Evolutionary conservation across 2,113 vertebrate genomes (phyloP), one percentile per base, ranked within the genome.

Genomic region (Sebastes schlegelii): DNA sequence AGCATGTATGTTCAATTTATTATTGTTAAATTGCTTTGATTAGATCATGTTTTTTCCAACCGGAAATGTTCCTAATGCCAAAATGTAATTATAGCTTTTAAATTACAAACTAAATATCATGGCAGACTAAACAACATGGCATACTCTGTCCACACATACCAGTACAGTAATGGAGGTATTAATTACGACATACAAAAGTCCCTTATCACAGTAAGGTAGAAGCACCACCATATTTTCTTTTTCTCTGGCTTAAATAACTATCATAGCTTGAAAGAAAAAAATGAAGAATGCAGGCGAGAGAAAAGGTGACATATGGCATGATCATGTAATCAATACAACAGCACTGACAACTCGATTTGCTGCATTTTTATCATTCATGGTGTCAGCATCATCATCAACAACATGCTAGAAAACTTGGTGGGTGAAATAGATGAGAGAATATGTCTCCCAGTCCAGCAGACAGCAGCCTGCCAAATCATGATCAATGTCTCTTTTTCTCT

Each of bases 381-480:
- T 46, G 63, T 34, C 70, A 66, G 63, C 49, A 48, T 55, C 42
- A 55, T 70, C 43, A 11, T 54, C 42, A 26, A 8, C 7, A 34
- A 55, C n/a, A 48, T 46, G 51, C 13, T 8, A 16, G 23, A 66
- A 58, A 81, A 49, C 4, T 64, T 76, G 13, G 7, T 42, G 46
- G 61, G 46, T 21, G 46, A 57, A 46, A 68, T 10, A 54, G 65
- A 80, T 78, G 49, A 76, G 40, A 68, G 42, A 49, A 49, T 51
- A 17, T 6, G 51, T 14, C 40, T 72, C 81, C 43, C 21, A 72
- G 61, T 54, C 57, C 80, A 80, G 64, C 45, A 82, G 51, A 77
- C 61, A 80, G 65, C 64, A 58, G n/a, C n/a, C 57, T 71, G 57
- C 52, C 76, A 84, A 84, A 80, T 43, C 52, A 58, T 26, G 82